Evolutionary conservation across 2,113 vertebrate genomes (phyloP).

Genomic region (Urocitellus parryii): DNA sequence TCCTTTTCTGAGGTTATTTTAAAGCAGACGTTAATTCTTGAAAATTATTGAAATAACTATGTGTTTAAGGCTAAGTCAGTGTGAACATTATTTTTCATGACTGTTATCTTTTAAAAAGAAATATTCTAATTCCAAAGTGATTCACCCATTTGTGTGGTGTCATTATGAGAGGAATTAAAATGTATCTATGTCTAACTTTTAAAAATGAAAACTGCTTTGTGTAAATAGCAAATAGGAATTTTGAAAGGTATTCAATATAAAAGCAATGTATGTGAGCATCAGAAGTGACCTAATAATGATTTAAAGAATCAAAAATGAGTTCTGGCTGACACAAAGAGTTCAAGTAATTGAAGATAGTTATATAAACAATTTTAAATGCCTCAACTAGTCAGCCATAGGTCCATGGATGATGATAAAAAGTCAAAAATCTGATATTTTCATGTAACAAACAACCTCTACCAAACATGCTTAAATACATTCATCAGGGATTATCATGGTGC

Average conservation of each 20-base stretch:
- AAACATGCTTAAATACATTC: background rate
- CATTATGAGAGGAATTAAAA: background rate
- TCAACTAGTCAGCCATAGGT: background rate
- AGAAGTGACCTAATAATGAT: background rate
- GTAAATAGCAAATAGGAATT: no score
- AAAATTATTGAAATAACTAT: background rate
- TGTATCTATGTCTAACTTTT: background rate
- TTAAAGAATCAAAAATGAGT: conserved; percentile 15
- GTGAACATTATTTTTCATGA: conserved; percentile 30
- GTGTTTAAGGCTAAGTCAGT: background rate
- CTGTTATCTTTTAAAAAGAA: background rate
- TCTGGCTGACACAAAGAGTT: background rate
- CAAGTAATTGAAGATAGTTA: background rate
- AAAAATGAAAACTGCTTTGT: background rate
- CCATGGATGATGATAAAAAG: background rate
- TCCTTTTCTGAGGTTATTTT: background rate
- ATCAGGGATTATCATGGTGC: background rate
- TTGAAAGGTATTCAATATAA: background rate
- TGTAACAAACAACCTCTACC: background rate
- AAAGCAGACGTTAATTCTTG: background rate
- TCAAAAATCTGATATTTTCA: background rate
- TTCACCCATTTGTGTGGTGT: background rate
- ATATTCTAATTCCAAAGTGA: conserved; percentile 7
- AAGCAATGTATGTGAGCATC: background rate
- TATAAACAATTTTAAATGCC: background rate